These are phyloP conservation scores for Nebria brevicollis DNA, from an alignment of 2,888 invertebrate genomes.

Conservation along the genomic window DNA sequence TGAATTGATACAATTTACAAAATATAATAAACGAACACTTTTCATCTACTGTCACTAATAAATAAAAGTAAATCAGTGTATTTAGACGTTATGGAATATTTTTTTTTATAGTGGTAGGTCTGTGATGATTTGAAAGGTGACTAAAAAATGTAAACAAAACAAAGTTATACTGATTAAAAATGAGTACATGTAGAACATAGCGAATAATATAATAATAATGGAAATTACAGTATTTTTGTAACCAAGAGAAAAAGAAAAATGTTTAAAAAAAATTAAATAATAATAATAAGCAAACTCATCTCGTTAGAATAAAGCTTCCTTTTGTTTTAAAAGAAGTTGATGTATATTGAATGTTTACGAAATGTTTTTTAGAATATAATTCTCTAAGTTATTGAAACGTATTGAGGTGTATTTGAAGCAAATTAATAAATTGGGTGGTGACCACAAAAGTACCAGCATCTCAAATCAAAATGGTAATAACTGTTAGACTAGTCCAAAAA, in stretches of 20 bases:
- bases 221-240: constrained; percentile 47
- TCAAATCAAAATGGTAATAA: constrained; percentile 24
- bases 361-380: constrained; percentile 38
- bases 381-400: constrained; percentile 33
- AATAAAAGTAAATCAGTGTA: constrained; percentile 33
- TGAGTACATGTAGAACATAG: constrained; percentile 42
- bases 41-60: background rate
- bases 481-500: constrained; percentile 41
- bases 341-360: constrained; percentile 45
- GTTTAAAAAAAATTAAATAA: background rate
- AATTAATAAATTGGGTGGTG: background rate
- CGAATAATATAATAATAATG: constrained; percentile 21
- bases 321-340: constrained; percentile 36
- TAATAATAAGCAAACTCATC: constrained; percentile 4
- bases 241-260: constrained; percentile 25
- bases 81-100: constrained; percentile 15
- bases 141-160: constrained; percentile 53
- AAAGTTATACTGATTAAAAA: constrained; percentile 35
- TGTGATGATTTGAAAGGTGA: constrained; percentile 63
- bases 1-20: constrained; percentile 6
- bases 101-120: constrained; percentile 58
- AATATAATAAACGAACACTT: background rate
- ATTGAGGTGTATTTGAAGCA: constrained; percentile 6
- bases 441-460: constrained; percentile 24
- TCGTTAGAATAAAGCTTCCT: constrained; percentile 39